A percentile compares a stretch with the other conserved stretches of the same genome.
Evolutionary conservation across 2,888 invertebrate species (phyloP).

Genomic region (Nephrotoma flavescens): DNA sequence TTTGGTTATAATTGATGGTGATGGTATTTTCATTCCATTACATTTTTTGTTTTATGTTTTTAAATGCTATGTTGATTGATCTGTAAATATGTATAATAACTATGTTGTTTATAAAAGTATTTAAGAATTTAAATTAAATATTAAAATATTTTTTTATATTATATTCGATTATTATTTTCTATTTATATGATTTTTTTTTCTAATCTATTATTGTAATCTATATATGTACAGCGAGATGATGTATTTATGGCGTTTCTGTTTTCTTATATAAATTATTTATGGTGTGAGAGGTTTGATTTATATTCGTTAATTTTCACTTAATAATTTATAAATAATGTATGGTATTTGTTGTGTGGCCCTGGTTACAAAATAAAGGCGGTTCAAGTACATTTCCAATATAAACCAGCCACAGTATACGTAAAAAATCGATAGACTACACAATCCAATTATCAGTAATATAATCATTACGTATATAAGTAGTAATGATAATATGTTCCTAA

Average conservation of each 20-base stretch:
- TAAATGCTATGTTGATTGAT: not conserved
- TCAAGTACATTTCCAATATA: not conserved
- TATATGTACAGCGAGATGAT: not conserved
- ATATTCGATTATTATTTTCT: not conserved
- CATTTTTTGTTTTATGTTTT: not conserved
- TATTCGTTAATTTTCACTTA: not conserved
- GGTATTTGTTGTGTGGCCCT: not conserved
- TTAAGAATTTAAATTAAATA: not conserved
- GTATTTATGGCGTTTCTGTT: not conserved
- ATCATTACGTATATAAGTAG: not conserved
- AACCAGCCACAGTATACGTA: not conserved
- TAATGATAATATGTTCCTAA: not conserved
- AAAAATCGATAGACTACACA: not conserved
- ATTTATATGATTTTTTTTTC: not conserved
- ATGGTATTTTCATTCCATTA: not conserved
- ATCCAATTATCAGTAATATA: not conserved
- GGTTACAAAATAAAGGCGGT: not conserved
- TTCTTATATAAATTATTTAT: not conserved
- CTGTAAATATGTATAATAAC: not conserved
- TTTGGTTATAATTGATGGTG: not conserved
- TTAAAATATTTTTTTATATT: not conserved
- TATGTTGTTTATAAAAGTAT: not conserved
- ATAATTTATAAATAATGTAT: not conserved
- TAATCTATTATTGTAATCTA: not conserved
- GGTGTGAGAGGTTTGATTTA: not conserved